phyloP scores from a whole-genome alignment of 1,140 invertebrate genomes.

The Venturia canescens region DNA sequence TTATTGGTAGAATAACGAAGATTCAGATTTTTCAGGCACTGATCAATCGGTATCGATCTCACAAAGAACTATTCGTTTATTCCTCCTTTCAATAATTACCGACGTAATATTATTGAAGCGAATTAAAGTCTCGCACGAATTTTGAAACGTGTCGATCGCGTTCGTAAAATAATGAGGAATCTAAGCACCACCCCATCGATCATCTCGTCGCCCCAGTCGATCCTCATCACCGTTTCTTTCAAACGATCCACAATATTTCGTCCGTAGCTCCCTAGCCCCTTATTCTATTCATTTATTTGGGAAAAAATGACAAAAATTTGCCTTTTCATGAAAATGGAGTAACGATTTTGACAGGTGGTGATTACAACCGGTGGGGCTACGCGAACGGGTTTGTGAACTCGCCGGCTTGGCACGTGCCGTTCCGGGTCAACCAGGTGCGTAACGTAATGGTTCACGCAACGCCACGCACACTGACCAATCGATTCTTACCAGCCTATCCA shows the following conservation, averaged over 20 bases:
- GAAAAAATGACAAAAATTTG: neutral
- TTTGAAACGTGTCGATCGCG: slow-evolving; percentile 48
- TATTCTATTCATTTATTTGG: neutral
- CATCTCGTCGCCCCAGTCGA: no score
- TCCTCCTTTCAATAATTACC: neutral
- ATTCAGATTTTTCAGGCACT: slow-evolving; percentile 19
- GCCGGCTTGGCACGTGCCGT: slow-evolving; percentile 76
- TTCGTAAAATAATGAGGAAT: neutral
- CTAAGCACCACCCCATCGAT: no score
- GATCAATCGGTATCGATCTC: no score
- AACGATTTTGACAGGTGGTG: slow-evolving; percentile 75
- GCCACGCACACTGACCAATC: slow-evolving; percentile 76
- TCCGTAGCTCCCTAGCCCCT: no score
- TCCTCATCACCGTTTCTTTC: no score
- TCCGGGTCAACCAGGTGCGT: slow-evolving; percentile 75
- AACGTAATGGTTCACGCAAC: slow-evolving; percentile 78
- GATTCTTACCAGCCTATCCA: slow-evolving; percentile 74
- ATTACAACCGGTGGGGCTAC: slow-evolving; percentile 75
- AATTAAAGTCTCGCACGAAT: slow-evolving; percentile 33
- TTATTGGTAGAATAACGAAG: slow-evolving; percentile 44
- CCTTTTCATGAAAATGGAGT: slow-evolving; percentile 55
- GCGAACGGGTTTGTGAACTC: slow-evolving; percentile 76
- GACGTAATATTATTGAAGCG: neutral
- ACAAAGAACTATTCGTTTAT: slow-evolving; percentile 7
- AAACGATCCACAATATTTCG: neutral